Evolutionary conservation across 2,113 vertebrate species (phyloP).

Genomic region (Rhombomys opimus): DNA sequence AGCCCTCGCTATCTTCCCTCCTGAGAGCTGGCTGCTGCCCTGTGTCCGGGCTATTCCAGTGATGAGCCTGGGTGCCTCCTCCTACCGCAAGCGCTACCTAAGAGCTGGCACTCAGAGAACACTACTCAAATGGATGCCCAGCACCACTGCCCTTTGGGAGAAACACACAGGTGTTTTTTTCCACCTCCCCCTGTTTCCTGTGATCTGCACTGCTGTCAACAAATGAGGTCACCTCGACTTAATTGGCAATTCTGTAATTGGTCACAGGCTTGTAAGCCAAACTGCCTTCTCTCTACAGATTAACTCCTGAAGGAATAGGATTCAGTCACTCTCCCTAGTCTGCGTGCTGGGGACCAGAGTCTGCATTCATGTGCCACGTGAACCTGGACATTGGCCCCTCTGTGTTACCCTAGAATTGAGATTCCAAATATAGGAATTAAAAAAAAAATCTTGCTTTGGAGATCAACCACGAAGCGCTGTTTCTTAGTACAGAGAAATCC

Average conservation of each 20-base stretch:
- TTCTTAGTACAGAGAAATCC: not conserved
- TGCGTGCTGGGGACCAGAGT: not conserved
- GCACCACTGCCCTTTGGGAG: not conserved
- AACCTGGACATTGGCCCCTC: not conserved
- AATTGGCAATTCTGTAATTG: conserved; percentile 1
- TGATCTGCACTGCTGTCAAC: conserved; percentile 36
- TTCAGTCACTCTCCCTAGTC: not conserved
- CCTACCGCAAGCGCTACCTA: not conserved
- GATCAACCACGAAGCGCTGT: not conserved
- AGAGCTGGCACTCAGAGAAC: not conserved
- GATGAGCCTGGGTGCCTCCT: not conserved
- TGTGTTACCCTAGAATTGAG: not conserved
- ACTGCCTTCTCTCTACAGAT: not conserved
- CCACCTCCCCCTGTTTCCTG: not conserved
- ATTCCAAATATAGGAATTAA: not conserved
- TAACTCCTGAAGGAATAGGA: not conserved
- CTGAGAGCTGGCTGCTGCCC: not conserved
- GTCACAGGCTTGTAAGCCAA: not conserved
- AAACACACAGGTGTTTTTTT: not conserved
- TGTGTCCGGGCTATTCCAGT: not conserved
- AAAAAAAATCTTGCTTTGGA: not conserved
- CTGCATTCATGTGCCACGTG: rapidly evolving
- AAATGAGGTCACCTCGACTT: conserved; percentile 66
- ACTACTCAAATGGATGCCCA: rapidly evolving
- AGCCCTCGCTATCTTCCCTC: rapidly evolving